Evolutionary conservation across 2,888 invertebrate genomes (phyloP).

Genomic region (Calliopum simillimum): DNA sequence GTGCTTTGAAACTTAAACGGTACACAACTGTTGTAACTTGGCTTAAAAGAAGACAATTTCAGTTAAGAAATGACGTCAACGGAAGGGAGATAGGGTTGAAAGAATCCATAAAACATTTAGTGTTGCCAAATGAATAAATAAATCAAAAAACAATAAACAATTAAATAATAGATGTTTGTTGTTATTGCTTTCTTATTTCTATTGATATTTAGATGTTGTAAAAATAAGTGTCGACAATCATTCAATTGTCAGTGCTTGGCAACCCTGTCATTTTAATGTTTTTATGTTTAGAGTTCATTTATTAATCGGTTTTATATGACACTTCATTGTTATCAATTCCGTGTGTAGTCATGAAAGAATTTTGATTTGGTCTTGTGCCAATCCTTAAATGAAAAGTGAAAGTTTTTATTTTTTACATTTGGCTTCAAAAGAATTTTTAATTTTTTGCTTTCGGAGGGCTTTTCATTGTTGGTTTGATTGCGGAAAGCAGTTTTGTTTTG

Average conservation of each 20-base stretch:
- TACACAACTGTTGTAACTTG: background rate
- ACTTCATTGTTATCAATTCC: background rate
- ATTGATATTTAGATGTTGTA: conserved; percentile 46
- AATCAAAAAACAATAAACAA: background rate
- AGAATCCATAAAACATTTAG: background rate
- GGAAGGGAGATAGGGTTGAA: background rate
- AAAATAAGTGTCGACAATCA: conserved; percentile 46
- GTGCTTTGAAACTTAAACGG: conserved; percentile 50
- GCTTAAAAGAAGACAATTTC: background rate
- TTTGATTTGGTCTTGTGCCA: background rate
- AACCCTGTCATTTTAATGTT: background rate
- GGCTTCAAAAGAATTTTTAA: no score
- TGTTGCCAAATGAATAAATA: conserved; percentile 11
- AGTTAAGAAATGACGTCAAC: background rate
- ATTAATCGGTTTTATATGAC: background rate
- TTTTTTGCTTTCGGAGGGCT: no score
- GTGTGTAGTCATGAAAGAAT: background rate
- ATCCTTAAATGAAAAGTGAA: background rate
- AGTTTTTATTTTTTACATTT: background rate
- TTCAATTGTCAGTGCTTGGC: conserved; percentile 14
- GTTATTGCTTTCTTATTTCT: conserved; percentile 37
- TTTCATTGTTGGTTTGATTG: no score
- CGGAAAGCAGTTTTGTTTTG: background rate
- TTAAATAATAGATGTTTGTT: background rate
- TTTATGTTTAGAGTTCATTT: conserved; percentile 2